Base-by-base conservation (phyloP, 2,888 invertebrate species). In the Amphipoea lucens region DNA sequence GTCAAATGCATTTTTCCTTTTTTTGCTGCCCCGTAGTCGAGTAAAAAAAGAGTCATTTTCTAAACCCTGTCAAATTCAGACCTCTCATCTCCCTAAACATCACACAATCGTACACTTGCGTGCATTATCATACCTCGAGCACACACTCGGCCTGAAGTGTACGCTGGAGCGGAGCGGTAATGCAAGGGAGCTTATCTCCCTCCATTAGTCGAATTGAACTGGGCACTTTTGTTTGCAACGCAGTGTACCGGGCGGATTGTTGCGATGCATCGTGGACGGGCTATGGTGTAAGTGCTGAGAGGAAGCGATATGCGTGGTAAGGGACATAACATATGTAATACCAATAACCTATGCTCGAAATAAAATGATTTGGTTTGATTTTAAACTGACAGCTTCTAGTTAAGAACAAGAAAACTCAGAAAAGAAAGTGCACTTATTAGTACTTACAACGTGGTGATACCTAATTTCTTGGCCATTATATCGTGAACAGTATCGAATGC, bases 191-290 rank as follows among this genome's bases (percentile, higher is more conserved):
- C 82, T 88, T 86, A 88, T 91, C 90, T 87, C 89, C 86, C 84
- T 91, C 92, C 93, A 94, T 94, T 94, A 94, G 92, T 89, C 88
- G 87, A 90, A 93, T 94, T 93, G 92, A 90, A 89, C 90, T 88
- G 87, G 79, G 87, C 82, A 89, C 92, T 91, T 92, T 93, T 94
- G 93, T 94, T 92, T 91, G 91, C 88, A 82, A 85, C 89, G 88
- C 88, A 88, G 87, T 88, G 87, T 87, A 84, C 81, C 62, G 68
- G 76, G 62, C 76, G 83, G 83, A 88, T 83, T 87, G 87, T 88
- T 87, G 83, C 79, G 79, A 83, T 90, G 87, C 86, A 85, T 79
- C 83, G 89, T 48, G 77, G 67, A 62, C 1, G 63, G 42, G 57
- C 1, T 78, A 36, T 68, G 83, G 81, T 71, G 2, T 4, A 74